Percentiles rank a stretch among this genome's conserved stretches.
Evolutionary conservation across 2,888 invertebrate species (phyloP).

Genomic region (Tetragnatha montana): DNA sequence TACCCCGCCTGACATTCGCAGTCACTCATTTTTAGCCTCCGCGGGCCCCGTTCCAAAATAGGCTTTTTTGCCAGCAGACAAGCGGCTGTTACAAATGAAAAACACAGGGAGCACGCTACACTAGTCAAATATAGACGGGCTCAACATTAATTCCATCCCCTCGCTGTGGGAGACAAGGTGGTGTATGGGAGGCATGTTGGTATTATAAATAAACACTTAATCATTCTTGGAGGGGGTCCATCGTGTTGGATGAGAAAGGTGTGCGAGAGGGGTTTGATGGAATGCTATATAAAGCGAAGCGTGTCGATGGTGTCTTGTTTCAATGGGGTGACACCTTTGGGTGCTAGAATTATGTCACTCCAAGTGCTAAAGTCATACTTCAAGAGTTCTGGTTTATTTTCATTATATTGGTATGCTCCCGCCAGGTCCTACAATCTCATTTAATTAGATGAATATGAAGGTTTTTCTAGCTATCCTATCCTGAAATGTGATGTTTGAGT

Average conservation of each 20-base stretch:
- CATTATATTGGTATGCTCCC: too few species aligned
- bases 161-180: constrained; percentile 24
- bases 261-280: not conserved
- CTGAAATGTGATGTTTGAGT: too few species aligned
- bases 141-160: constrained; percentile 37
- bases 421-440: too few species aligned
- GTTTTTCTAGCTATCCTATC: too few species aligned
- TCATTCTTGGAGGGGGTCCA: constrained; percentile 28
- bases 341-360: not conserved
- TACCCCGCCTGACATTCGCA: constrained; percentile 55
- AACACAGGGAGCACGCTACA: constrained; percentile 19
- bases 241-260: constrained; percentile 14
- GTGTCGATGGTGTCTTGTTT: constrained; percentile 9
- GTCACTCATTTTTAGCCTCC: constrained; percentile 63
- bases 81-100: constrained; percentile 52
- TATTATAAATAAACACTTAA: constrained; percentile 51
- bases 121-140: constrained; percentile 65
- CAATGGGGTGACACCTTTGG: not conserved
- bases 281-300: not conserved
- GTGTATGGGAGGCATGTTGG: constrained; percentile 8
- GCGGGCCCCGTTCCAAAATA: constrained; percentile 50
- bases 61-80: not conserved
- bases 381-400: too few species aligned
- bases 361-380: too few species aligned
- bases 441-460: too few species aligned